Conservation (phyloP, 1,140 invertebrate species). For the Pristionchus pacificus region DNA sequence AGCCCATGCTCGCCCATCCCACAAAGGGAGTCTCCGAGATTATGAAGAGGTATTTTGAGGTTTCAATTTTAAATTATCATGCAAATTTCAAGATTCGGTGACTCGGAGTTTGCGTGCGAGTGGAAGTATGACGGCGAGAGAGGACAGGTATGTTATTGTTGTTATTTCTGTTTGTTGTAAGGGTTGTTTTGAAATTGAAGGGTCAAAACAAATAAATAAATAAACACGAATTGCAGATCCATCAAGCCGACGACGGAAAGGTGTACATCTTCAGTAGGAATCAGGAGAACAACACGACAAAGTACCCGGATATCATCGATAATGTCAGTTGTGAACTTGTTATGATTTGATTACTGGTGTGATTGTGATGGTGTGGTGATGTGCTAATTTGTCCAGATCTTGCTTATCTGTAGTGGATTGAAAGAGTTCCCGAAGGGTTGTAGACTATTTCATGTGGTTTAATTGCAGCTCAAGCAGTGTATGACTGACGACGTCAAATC, state of each 20-base stretch:
- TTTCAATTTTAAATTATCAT: neutral
- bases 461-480: constrained; percentile 52
- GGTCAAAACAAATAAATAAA: neutral
- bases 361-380: neutral
- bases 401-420: constrained; percentile 6
- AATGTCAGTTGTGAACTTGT: constrained; percentile 9
- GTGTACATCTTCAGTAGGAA: constrained; percentile 88
- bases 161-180: constrained; percentile 13
- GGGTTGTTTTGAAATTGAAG: constrained; percentile 23
- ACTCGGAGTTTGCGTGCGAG: constrained; percentile 90
- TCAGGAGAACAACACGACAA: constrained; percentile 94
- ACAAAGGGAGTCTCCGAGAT: constrained; percentile 84
- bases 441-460: too few relatives aligned
- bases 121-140: constrained; percentile 99
- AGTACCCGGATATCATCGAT: constrained; percentile 90
- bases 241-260: constrained; percentile 68
- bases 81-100: constrained; percentile 71
- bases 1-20: constrained; percentile 97
- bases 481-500: constrained; percentile 69
- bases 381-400: neutral
- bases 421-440: too few relatives aligned
- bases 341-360: neutral
- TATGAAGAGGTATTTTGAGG: constrained; percentile 61
- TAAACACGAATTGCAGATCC: constrained; percentile 66
- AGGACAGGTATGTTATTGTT: constrained; percentile 73